phyloP scores from a whole-genome alignment of 2,888 invertebrate genomes.

The Pegoplata infirma region DNA sequence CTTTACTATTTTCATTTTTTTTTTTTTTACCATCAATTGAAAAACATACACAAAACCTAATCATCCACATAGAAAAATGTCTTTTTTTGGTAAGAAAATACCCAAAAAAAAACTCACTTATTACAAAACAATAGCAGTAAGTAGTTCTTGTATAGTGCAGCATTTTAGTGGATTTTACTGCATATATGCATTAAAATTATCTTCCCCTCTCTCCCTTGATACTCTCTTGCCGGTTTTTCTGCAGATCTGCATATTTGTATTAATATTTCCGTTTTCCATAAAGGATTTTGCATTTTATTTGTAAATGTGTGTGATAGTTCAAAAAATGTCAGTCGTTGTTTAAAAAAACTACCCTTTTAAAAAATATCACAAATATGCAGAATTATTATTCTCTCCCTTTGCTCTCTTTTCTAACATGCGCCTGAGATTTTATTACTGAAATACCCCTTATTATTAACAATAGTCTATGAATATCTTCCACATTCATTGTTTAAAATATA shows the following conservation, averaged over 20 bases:
- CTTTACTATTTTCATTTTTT: too few relatives aligned
- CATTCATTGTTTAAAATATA: slow-evolving; percentile 22
- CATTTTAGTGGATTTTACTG: slow-evolving; percentile 7
- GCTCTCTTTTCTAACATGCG: slow-evolving; percentile 8
- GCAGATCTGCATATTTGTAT: slow-evolving; percentile 43
- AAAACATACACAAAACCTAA: slow-evolving; percentile 38
- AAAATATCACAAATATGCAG: slow-evolving; percentile 1
- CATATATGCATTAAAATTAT: slow-evolving; percentile 29
- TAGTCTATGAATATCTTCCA: slow-evolving; percentile 31
- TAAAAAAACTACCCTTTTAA: slow-evolving; percentile 36
- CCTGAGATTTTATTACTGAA: slow-evolving; percentile 41
- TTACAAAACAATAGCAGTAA: not conserved
- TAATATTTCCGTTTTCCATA: slow-evolving; percentile 41
- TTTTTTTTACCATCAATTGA: slow-evolving; percentile 54
- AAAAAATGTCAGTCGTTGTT: slow-evolving; percentile 37
- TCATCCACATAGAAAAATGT: slow-evolving; percentile 1
- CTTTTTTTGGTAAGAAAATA: slow-evolving; percentile 22
- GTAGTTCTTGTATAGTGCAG: slow-evolving; percentile 8
- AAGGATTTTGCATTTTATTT: slow-evolving; percentile 38
- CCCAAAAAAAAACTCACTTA: slow-evolving; percentile 35
- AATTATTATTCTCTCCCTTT: not conserved
- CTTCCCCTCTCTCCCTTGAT: slow-evolving; percentile 45
- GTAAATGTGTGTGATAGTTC: not conserved
- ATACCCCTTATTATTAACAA: slow-evolving; percentile 22
- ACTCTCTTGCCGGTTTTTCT: not conserved